Conservation (phyloP, 2,888 invertebrate genomes). For the Biston stratarius region DNA sequence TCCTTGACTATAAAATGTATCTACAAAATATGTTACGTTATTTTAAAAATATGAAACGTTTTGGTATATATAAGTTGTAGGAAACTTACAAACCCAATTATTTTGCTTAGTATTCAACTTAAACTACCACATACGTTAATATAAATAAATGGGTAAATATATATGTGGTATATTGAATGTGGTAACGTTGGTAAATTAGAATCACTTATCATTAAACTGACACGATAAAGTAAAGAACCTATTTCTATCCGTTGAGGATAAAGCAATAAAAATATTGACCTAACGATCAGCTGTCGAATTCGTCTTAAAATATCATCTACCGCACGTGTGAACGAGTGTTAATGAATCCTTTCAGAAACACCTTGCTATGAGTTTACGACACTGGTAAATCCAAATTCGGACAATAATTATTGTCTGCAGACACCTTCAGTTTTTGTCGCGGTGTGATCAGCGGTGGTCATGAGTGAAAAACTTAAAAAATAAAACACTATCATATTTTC, state of each 20-base stretch:
- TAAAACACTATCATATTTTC: not conserved
- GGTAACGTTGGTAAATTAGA: not conserved
- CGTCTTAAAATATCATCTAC: not conserved
- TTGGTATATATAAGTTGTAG: too few species aligned
- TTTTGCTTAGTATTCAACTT: too few species aligned
- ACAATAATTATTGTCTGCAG: not conserved
- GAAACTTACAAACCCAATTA: too few species aligned
- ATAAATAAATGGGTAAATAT: too few species aligned
- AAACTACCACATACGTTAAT: too few species aligned
- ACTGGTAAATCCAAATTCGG: not conserved
- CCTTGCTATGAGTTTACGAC: not conserved
- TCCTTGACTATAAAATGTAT: not conserved
- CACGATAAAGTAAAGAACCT: not conserved
- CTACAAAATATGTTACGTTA: not conserved
- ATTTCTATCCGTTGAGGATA: not conserved
- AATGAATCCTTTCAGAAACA: not conserved
- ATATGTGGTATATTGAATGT: not conserved
- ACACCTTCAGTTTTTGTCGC: slow-evolving; percentile 1
- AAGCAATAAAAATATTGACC: not conserved
- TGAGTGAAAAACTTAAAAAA: not conserved
- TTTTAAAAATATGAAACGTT: too few species aligned
- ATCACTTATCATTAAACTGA: not conserved
- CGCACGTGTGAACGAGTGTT: not conserved
- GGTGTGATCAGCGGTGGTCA: not conserved
- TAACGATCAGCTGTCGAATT: not conserved